A percentile compares a stretch with the other conserved stretches of the same genome.
Evolutionary conservation across 2,113 vertebrate species (phyloP).

Genomic region (Pipa parva): DNA sequence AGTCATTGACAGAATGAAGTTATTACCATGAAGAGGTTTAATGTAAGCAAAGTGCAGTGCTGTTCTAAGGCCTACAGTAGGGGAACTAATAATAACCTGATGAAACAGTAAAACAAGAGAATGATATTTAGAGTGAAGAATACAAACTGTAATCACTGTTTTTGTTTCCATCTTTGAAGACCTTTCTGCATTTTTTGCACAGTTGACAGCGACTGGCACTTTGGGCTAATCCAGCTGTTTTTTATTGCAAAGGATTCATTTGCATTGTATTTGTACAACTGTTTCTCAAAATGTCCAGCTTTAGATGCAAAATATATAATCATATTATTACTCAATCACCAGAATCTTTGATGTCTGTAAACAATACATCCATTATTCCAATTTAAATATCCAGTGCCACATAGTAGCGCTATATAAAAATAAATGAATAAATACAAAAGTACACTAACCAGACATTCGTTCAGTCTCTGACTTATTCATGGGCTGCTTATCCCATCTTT

Average conservation of each 20-base stretch:
- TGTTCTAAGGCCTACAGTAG: constrained; percentile 26
- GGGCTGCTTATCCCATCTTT: no score
- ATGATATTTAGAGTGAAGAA: constrained; percentile 38
- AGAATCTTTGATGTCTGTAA: no score
- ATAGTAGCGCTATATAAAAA: no score
- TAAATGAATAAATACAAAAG: no score
- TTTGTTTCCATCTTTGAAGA: constrained; percentile 7
- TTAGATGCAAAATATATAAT: no score
- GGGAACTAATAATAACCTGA: constrained; percentile 28
- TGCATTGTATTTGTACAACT: background rate
- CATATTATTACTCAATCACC: no score
- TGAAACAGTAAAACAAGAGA: constrained; percentile 26
- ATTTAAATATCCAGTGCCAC: no score
- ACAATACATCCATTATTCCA: no score
- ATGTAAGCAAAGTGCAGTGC: constrained; percentile 36
- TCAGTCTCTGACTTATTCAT: no score
- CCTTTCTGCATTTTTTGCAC: background rate
- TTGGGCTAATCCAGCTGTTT: background rate
- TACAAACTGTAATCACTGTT: background rate
- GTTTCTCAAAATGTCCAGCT: no score
- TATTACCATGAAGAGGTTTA: constrained; percentile 41
- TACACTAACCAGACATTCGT: no score
- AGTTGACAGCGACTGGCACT: background rate
- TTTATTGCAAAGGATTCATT: background rate
- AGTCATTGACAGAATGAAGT: constrained; percentile 39